These are phyloP conservation scores for Drosophila repletoides DNA, from an alignment of 1,140 invertebrate genomes.

Conservation along the genomic window DNA sequence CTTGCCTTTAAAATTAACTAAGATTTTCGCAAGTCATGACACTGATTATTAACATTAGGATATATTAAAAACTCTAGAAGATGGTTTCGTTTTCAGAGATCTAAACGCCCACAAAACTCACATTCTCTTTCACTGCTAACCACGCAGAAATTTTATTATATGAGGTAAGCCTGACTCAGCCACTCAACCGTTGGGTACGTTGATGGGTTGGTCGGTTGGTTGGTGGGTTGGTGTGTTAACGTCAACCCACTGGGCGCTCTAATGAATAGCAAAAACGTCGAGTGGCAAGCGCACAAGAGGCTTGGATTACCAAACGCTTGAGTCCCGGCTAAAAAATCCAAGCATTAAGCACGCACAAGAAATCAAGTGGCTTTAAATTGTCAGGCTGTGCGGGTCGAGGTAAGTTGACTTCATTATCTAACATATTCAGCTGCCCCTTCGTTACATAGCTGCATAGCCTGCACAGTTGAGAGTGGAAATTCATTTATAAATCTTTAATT, in stretches of 20 bases:
- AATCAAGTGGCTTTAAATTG: conserved; percentile 76
- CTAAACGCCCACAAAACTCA: not conserved
- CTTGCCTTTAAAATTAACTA: no score
- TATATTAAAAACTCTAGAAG: conserved; percentile 7
- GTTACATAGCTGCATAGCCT: not conserved
- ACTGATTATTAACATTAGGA: no score
- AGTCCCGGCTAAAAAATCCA: conserved; percentile 45
- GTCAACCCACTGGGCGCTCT: conserved; percentile 1
- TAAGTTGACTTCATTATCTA: conserved; percentile 40
- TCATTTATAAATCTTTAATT: conserved; percentile 77
- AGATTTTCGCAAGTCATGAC: no score
- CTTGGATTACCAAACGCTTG: conserved; percentile 51
- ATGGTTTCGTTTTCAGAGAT: conserved; percentile 24
- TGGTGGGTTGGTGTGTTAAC: not conserved
- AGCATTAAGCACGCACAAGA: conserved; percentile 71
- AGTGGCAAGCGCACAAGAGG: conserved; percentile 45
- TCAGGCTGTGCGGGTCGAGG: conserved; percentile 41
- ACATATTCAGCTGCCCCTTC: not conserved
- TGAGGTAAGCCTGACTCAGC: conserved; percentile 36
- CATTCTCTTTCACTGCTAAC: conserved; percentile 24
- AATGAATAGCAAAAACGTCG: conserved; percentile 47
- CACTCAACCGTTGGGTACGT: not conserved
- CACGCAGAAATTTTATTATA: conserved; percentile 45
- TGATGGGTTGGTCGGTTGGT: not conserved
- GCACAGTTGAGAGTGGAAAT: conserved; percentile 28